phyloP scores from a whole-genome alignment of 2,113 vertebrate genomes.

The Oncorhynchus mykiss region DNA sequence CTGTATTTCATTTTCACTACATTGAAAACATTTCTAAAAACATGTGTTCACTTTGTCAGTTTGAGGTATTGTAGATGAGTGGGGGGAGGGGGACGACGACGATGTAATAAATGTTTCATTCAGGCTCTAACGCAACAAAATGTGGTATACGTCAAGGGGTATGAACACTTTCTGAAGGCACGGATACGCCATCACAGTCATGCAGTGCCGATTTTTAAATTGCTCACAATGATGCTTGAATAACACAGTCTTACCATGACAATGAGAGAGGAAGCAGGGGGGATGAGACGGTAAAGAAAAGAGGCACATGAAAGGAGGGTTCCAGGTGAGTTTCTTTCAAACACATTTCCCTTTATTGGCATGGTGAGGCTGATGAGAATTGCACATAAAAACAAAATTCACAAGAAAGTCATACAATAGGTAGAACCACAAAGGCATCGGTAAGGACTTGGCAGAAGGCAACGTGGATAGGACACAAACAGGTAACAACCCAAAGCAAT shows the following conservation, averaged over 20 bases:
- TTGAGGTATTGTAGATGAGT: no score
- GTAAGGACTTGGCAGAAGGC: slow-evolving; percentile 90
- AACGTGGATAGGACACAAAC: slow-evolving; percentile 83
- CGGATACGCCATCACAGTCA: not conserved
- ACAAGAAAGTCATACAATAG: slow-evolving; percentile 95
- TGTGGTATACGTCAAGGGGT: no score
- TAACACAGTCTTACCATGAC: not conserved
- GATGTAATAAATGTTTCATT: no score
- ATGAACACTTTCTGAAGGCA: no score
- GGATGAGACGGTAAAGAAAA: not conserved
- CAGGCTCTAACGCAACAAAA: no score
- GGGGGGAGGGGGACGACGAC: no score
- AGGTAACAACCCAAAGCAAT: slow-evolving; percentile 71
- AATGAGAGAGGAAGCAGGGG: not conserved
- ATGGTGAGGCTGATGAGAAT: slow-evolving; percentile 97
- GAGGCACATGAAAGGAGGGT: not conserved
- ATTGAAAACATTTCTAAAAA: no score
- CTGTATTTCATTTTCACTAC: no score
- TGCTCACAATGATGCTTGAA: not conserved
- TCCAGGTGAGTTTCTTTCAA: slow-evolving; percentile 74
- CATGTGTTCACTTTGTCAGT: no score
- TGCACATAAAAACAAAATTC: slow-evolving; percentile 93
- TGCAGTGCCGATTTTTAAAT: not conserved
- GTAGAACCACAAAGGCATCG: slow-evolving; percentile 96
- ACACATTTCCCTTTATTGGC: slow-evolving; percentile 99